Base-by-base conservation (phyloP, 1,140 invertebrate species). In the Rhopalosiphum maidis region DNA sequence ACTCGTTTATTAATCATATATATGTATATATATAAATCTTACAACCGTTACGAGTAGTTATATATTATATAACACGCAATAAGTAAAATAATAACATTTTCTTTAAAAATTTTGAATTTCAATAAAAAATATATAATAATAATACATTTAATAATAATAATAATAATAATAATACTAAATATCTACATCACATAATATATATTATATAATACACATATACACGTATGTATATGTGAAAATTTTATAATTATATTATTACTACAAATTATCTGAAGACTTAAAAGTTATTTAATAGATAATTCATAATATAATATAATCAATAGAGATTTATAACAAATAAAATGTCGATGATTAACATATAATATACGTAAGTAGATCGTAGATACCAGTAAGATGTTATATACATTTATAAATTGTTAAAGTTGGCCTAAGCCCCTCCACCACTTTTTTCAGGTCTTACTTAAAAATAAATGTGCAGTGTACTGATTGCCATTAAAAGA, bases 71-170 rank as follows among this genome's bases (percentile, higher is more conserved):
- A 77, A 77, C 15, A 68, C n/a, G 51, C n/a, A 68, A 18, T 68
- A 37, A 68, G 41, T 43, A 90, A 68, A 6, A 87, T 48, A 55
- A 90, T 88, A 88, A 88, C 46, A 51, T 54, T 88, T 48, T 87
- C 25, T 43, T 46, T 46, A 46, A 46, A 25, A 25, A 23, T 54
- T 88, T 51, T 88, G 35, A 51, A 30, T 46, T 88, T 51, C 23
- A 37, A 55, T 89, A 89, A 89, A 89, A 89, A 43, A 21, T 89
- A 89, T 89, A 89, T 89, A 89, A 89, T 55, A 89, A 54, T 23
- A 89, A 89, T 88, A 51, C n/a, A 60, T 41, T 41, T 90, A 90
- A 90, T 60, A 60, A 60, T 54, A 54, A 88, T 48, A 8, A 88
- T 88, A 88, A 88, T 48, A 8, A 88, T 88, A 48, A 88, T 51